A percentile compares a stretch with the other conserved stretches of the same genome.
These are phyloP conservation scores for Cyprichromis sp. DNA, from an alignment of 2,113 vertebrate genomes.

Conservation along the genomic window DNA sequence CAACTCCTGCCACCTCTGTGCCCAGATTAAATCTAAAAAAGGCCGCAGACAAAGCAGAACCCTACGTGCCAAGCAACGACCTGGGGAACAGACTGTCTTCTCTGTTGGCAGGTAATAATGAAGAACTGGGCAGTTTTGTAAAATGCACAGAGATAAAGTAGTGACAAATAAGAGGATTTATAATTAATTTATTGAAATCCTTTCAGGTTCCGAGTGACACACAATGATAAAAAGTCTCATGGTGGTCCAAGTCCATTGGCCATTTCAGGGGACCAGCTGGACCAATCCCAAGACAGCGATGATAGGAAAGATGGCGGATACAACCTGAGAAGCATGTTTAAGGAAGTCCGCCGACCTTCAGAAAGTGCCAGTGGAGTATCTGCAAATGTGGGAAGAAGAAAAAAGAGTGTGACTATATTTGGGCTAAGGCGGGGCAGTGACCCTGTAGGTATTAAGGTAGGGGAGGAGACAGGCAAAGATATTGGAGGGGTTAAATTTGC, in stretches of 20 bases:
- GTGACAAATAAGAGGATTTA: not conserved
- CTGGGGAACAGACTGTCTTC: slow-evolving; percentile 87
- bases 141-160: not conserved
- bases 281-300: slow-evolving; percentile 58
- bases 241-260: slow-evolving; percentile 61
- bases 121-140: not conserved
- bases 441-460: slow-evolving; percentile 13
- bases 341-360: slow-evolving; percentile 21
- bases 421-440: slow-evolving; percentile 46
- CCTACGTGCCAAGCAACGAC: slow-evolving; percentile 71
- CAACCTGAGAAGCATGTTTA: slow-evolving; percentile 70
- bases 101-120: slow-evolving; percentile 86
- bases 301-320: slow-evolving; percentile 48
- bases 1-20: slow-evolving; percentile 87
- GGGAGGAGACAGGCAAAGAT: not conserved
- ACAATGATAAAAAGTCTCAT: slow-evolving; percentile 80
- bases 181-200: not conserved
- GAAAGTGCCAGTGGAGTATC: slow-evolving; percentile 28
- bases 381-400: slow-evolving; percentile 27
- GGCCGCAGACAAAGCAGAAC: slow-evolving; percentile 77
- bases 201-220: slow-evolving; percentile 85
- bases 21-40: slow-evolving; percentile 72
- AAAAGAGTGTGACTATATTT: slow-evolving; percentile 46
- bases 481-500: not conserved
- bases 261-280: slow-evolving; percentile 38